phyloP scores from a whole-genome alignment of 2,888 invertebrate species.

The Scrobipalpa costella region DNA sequence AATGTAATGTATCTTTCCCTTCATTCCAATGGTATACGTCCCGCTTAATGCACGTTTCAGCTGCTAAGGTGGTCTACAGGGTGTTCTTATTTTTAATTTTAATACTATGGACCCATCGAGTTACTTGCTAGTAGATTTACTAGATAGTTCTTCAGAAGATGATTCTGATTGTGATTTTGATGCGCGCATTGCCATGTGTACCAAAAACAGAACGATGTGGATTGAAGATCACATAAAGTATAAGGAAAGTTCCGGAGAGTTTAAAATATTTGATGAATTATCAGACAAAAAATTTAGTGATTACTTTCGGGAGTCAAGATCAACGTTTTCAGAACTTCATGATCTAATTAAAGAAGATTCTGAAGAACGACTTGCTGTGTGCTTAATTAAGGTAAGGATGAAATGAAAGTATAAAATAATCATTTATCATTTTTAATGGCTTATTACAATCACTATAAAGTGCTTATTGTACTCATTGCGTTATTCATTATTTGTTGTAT shows the following conservation, averaged over 20 bases:
- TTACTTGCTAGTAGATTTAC: slow-evolving; percentile 19
- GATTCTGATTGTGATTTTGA: slow-evolving; percentile 22
- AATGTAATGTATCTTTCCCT: slow-evolving; percentile 36
- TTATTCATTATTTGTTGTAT: slow-evolving; percentile 30
- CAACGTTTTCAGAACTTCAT: slow-evolving; percentile 12
- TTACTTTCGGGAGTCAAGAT: slow-evolving; percentile 3
- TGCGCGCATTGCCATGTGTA: slow-evolving; percentile 15
- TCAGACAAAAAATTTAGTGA: slow-evolving; percentile 10
- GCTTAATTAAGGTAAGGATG: slow-evolving; percentile 29
- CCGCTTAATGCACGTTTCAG: slow-evolving; percentile 30
- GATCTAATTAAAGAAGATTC: slow-evolving; percentile 25
- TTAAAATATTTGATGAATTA: slow-evolving; percentile 20
- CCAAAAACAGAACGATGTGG: slow-evolving; percentile 21
- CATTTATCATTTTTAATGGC: slow-evolving; percentile 28
- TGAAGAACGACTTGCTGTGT: slow-evolving; percentile 33
- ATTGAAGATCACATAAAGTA: slow-evolving; percentile 20
- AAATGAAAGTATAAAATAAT: slow-evolving; percentile 16
- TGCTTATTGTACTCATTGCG: too few relatives aligned
- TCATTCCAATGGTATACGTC: slow-evolving; percentile 30
- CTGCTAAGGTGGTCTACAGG: slow-evolving; percentile 32
- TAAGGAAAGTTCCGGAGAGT: slow-evolving; percentile 9
- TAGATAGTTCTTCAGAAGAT: slow-evolving; percentile 5
- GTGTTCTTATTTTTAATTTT: slow-evolving; percentile 19
- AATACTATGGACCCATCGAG: slow-evolving; percentile 4
- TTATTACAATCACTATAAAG: slow-evolving; percentile 28